phyloP scores from a whole-genome alignment of 2,113 vertebrate species.

The Smithornis capensis region DNA sequence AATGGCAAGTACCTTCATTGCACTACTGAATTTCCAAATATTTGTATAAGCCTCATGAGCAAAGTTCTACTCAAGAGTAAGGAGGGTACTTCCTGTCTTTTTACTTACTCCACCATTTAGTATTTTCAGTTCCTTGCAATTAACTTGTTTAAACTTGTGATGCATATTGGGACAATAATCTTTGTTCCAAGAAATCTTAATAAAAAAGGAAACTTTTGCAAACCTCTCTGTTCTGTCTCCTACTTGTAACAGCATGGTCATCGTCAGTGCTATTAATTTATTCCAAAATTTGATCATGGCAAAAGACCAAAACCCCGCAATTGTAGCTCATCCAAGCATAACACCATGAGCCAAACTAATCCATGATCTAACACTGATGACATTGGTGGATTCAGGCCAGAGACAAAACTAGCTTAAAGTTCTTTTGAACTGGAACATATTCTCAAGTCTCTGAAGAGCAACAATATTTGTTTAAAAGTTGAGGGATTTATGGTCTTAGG shows the following conservation, averaged over 20 bases:
- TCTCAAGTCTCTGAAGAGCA: conserved; percentile 6
- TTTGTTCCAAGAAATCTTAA: not conserved
- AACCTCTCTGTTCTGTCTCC: not conserved
- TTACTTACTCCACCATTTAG: not conserved
- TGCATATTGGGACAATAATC: not conserved
- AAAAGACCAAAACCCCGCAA: not conserved
- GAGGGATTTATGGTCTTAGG: not conserved
- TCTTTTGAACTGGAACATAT: conserved; percentile 31
- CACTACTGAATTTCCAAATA: not conserved
- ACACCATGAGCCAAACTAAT: conserved; percentile 6
- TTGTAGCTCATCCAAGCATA: conserved; percentile 28
- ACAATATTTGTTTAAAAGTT: conserved; percentile 10
- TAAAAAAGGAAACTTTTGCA: not conserved
- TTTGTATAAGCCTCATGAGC: not conserved
- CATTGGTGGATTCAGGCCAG: conserved; percentile 39
- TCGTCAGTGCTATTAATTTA: not conserved
- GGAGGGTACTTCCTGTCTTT: not conserved
- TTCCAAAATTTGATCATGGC: not conserved
- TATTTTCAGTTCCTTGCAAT: not conserved
- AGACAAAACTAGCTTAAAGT: not conserved
- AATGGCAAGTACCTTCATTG: not conserved
- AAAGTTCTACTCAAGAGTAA: not conserved
- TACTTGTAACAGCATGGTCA: not conserved
- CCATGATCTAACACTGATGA: conserved; percentile 55
- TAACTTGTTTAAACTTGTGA: not conserved